Conservation (phyloP, 2,888 invertebrate genomes). For the Caenorhabditis afra region DNA sequence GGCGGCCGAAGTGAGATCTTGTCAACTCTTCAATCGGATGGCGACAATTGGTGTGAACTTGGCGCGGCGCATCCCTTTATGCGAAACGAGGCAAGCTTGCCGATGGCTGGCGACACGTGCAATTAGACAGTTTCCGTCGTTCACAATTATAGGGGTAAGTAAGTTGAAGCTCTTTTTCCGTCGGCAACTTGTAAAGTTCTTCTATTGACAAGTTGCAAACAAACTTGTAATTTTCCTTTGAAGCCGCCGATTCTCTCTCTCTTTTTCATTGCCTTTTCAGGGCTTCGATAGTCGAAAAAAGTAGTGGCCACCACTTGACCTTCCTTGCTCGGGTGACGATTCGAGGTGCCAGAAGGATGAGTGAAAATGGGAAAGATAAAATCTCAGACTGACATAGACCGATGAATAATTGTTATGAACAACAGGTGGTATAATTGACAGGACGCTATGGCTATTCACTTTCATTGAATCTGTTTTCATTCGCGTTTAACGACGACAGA, state of each 20-base stretch:
- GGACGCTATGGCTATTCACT: slow-evolving; percentile 15
- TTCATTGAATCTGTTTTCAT: slow-evolving; percentile 13
- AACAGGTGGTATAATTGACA: slow-evolving; percentile 55
- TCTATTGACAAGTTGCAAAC: background rate
- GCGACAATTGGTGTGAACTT: slow-evolving; percentile 54
- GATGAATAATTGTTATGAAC: slow-evolving; percentile 53
- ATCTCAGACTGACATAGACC: slow-evolving; percentile 43
- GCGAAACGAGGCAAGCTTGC: slow-evolving; percentile 35
- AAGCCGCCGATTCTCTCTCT: background rate
- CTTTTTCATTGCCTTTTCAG: background rate
- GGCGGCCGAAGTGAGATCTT: slow-evolving; percentile 31
- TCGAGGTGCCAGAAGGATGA: slow-evolving; percentile 49
- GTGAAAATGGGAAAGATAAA: slow-evolving; percentile 54
- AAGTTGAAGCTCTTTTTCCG: slow-evolving; percentile 15
- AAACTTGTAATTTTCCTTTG: slow-evolving; percentile 6
- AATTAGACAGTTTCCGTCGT: slow-evolving; percentile 34
- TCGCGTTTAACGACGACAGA: background rate
- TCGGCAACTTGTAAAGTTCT: slow-evolving; percentile 29
- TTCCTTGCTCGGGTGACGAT: slow-evolving; percentile 32
- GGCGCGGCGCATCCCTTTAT: slow-evolving; percentile 55
- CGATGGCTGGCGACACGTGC: background rate
- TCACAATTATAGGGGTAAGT: slow-evolving; percentile 36
- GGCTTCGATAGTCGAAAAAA: background rate
- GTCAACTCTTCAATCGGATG: slow-evolving; percentile 58
- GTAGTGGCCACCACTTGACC: slow-evolving; percentile 12